phyloP scores from a whole-genome alignment of 1,140 invertebrate species.

The Drosophila sucinea region DNA sequence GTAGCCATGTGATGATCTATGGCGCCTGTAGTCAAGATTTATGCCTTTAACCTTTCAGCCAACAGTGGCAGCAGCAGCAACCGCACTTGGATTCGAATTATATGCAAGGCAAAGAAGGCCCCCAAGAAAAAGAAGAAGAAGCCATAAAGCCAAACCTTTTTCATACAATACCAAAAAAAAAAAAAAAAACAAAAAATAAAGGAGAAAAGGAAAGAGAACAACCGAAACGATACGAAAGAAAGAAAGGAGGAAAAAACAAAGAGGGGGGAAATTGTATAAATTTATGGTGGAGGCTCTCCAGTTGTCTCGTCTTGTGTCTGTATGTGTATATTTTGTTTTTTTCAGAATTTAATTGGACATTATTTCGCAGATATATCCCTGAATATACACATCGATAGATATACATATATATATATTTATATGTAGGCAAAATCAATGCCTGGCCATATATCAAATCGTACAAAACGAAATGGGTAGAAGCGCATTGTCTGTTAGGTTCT shows the following conservation, averaged over 20 bases:
- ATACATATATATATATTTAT: background rate
- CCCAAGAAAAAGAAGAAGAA: conserved; percentile 41
- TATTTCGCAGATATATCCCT: conserved; percentile 48
- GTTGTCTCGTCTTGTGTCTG: background rate
- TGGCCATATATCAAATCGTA: conserved; percentile 59
- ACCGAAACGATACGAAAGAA: conserved; percentile 8
- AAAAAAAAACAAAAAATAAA: conserved; percentile 2
- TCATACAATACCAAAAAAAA: conserved; percentile 55
- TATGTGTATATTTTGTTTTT: conserved; percentile 26
- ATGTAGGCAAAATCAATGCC: conserved; percentile 56
- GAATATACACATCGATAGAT: conserved; percentile 29
- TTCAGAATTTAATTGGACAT: conserved; percentile 65
- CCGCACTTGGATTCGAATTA: conserved; percentile 49
- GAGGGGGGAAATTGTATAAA: conserved; percentile 49
- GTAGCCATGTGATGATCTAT: conserved; percentile 58
- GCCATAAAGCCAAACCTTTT: conserved; percentile 32
- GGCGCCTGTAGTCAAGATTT: conserved; percentile 62
- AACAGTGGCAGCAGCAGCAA: background rate
- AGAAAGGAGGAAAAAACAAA: background rate
- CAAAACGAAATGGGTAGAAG: conserved; percentile 15
- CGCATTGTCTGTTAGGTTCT: background rate
- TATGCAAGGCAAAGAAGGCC: conserved; percentile 45
- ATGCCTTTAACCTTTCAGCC: conserved; percentile 34
- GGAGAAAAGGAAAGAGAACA: background rate
- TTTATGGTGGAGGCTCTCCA: conserved; percentile 40